Percentiles rank a stretch among this genome's conserved stretches.
phyloP scores from a whole-genome alignment of 2,888 invertebrate species.

The Xanthorhoe designata region DNA sequence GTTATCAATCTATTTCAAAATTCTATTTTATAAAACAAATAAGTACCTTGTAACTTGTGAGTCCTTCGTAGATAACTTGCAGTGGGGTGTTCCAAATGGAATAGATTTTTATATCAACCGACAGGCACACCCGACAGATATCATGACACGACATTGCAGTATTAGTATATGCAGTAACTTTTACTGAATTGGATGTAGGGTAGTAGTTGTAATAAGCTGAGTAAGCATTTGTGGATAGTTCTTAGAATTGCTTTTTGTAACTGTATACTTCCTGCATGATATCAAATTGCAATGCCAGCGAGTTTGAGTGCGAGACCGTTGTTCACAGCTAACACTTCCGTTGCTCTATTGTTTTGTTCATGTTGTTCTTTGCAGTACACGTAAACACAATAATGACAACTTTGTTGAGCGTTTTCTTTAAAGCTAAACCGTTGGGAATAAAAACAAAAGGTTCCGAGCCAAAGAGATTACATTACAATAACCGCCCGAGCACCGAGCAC shows the following conservation, averaged over 20 bases:
- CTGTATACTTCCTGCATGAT: not conserved
- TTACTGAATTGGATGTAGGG: not conserved
- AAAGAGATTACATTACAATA: too few relatives aligned
- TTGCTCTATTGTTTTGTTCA: not conserved
- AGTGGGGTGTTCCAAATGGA: conserved; percentile 5
- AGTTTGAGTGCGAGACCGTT: not conserved
- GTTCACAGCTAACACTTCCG: not conserved
- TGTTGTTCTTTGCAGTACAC: too few relatives aligned
- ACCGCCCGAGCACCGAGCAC: too few relatives aligned
- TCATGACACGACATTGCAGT: not conserved
- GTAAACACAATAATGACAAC: too few relatives aligned
- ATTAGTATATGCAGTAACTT: not conserved
- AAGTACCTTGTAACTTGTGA: conserved; percentile 11
- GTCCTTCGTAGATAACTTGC: conserved; percentile 12
- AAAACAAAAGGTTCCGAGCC: too few relatives aligned
- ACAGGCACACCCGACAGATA: conserved; percentile 2
- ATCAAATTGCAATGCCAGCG: not conserved
- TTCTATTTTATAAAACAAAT: not conserved
- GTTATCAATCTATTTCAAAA: too few relatives aligned
- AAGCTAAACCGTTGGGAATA: too few relatives aligned
- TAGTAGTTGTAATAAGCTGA: too few relatives aligned
- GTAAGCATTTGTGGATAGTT: not conserved
- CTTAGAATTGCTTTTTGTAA: not conserved
- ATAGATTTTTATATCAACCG: not conserved
- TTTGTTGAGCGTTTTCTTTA: too few relatives aligned